Base-by-base conservation (phyloP, 37 sponge, comb jelly and placozoan species). In the Halichondria panicea region DNA sequence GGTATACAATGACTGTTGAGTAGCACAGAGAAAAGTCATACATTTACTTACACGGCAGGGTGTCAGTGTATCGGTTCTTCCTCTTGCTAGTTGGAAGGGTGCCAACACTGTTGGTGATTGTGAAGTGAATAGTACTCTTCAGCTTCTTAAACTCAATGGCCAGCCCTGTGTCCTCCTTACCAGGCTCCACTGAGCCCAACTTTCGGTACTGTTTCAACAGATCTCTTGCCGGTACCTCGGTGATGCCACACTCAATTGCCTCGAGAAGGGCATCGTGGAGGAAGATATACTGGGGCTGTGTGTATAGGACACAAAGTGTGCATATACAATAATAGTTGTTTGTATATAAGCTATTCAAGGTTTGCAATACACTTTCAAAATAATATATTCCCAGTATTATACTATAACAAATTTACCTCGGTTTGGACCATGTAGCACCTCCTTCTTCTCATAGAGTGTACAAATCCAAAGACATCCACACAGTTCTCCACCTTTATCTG, bases 221-320 rank as follows among this genome's bases (percentile, higher is more conserved):
- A 28, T 92, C 89, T 34, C 89, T 55, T 18, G 96, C 93, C 12
- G 83, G 41, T 24, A 96, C 93, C 59, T 90, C 94, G 18, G 91
- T 93, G 30, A 75, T 79, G 2, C 94, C 95, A 77, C 94, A 90
- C 72, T 85, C 87, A 27, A 96, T 64, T 24, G 88, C 91, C 73
- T 96, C 97, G 68, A 96, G 77, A 22, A 96, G 66, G 4, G 97
- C 91, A 68, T 93, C 97, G 52, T 96, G 97, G 25, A 93, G 78
- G 84, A 96, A 96, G 37, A 96, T 80, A 52, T 96, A 96, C 74
- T 96, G 84, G 53, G 45, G 61, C 84, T 76, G 38, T 24, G 61
- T n/a, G 59, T 7, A 58, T 15, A 7, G 25, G n/a, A 48, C 52
- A 48, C 15, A 15, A 15, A n/a, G n/a, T n/a, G n/a, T n/a, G n/a